Evolutionary conservation across 2,113 vertebrate species (phyloP), one percentile per base, ranked within the genome.

Genomic region (Platichthys flesus): DNA sequence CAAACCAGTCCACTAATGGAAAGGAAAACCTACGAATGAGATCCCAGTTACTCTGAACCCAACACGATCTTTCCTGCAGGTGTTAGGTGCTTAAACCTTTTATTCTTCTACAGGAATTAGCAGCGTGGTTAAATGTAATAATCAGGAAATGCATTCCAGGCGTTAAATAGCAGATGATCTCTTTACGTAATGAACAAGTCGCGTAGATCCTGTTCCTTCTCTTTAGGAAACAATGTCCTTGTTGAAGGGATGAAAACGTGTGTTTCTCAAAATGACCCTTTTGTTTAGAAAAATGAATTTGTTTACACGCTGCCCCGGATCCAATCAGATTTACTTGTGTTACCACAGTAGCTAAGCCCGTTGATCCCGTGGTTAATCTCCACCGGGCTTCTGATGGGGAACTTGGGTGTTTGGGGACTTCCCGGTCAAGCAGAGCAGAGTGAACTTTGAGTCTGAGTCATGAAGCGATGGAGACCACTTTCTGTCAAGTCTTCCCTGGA

Each of bases 331-430:
- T 87, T 82, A 35, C 42, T 76, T 49, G 85, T 64, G 66, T 89
- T 91, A 68, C 90, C 71, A 82, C 87, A 88, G 87, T 86, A 90
- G 89, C 86, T 85, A 86, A 89, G 56, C 70, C 20, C 52, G 86
- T 77, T 85, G 82, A 91, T 85, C 77, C 78, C 9, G 4, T 77
- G 4, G 73, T 79, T 88, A 90, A 91, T 90, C 87, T 76, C 49
- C 65, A 62, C 75, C 6, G 35, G 72, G 59, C 64, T 66, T 28
- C 51, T 71, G 57, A 37, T 23, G 65, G 31, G 6, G 57, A 81
- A 78, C 57, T 47, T 84, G 35, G 69, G 54, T 72, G 65, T 71
- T 88, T 82, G 64, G 14, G 78, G 82, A 78, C 79, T 86, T 84
- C 65, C 71, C 47, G 56, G 52, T 74, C 6, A 7, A 31, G 31